A percentile compares a stretch with the other conserved stretches of the same genome.
These are phyloP conservation scores for Mercenaria mercenaria DNA, from an alignment of 1,140 invertebrate genomes.

Conservation along the genomic window DNA sequence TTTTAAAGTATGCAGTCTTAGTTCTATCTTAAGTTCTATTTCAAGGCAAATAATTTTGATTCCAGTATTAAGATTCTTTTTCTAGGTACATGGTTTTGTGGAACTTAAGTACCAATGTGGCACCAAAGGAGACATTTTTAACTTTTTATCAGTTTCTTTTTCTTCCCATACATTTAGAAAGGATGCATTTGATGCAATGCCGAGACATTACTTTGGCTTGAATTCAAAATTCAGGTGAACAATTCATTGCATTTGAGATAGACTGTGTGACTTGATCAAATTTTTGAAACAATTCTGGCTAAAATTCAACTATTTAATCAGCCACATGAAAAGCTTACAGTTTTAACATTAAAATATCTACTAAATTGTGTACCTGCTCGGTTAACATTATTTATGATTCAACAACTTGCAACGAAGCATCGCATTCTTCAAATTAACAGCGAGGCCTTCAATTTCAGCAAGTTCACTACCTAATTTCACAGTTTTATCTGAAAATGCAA, in stretches of 20 bases:
- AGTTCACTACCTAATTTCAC: too few species aligned
- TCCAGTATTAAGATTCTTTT: too few species aligned
- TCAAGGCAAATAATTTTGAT: too few species aligned
- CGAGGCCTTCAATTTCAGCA: too few species aligned
- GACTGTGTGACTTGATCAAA: conserved; percentile 7
- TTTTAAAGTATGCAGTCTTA: too few species aligned
- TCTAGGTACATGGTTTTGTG: too few species aligned
- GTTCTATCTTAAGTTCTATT: too few species aligned
- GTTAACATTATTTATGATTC: not conserved
- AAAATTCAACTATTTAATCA: conserved; percentile 17
- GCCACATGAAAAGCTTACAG: not conserved
- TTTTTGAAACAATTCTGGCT: not conserved
- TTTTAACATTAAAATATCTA: conserved; percentile 3
- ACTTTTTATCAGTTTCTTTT: too few species aligned
- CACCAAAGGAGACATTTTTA: too few species aligned
- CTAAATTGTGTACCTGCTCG: not conserved
- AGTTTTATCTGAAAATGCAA: too few species aligned
- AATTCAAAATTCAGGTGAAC: not conserved
- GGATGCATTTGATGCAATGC: not conserved
- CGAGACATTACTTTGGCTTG: not conserved
- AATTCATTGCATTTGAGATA: not conserved
- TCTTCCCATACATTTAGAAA: too few species aligned
- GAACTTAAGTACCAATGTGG: too few species aligned
- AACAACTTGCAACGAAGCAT: not conserved
- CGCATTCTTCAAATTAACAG: not conserved